Conservation (phyloP, 1,140 invertebrate genomes). For the Nephila pilipes region DNA sequence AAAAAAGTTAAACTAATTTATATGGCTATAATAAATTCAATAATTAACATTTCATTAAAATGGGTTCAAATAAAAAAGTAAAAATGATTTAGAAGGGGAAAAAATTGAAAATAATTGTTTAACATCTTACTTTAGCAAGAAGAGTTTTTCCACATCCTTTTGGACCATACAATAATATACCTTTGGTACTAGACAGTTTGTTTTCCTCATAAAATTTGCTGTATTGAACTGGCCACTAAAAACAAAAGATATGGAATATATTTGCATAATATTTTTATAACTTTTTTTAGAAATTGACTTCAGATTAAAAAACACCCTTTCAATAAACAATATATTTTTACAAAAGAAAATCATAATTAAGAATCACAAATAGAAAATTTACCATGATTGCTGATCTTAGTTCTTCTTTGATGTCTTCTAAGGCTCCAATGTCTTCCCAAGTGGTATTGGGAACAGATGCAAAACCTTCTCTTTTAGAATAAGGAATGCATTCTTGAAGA, state of each 20-base stretch:
- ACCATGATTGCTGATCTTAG: constrained; percentile 92
- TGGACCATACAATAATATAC: constrained; percentile 95
- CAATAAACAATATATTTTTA: not conserved
- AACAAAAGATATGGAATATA: not conserved
- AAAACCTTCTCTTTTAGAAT: constrained; percentile 94
- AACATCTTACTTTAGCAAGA: constrained; percentile 87
- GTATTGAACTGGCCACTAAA: constrained; percentile 91
- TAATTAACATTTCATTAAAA: not conserved
- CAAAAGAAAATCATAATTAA: not conserved
- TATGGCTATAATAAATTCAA: not conserved
- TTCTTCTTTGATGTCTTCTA: constrained; percentile 93
- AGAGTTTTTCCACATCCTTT: constrained; percentile 96
- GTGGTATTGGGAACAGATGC: constrained; percentile 97
- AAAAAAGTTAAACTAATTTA: not conserved
- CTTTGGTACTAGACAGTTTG: constrained; percentile 90
- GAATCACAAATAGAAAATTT: not conserved
- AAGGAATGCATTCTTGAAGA: constrained; percentile 63
- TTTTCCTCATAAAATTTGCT: constrained; percentile 89
- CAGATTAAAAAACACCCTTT: not conserved
- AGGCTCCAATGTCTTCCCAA: constrained; percentile 98
- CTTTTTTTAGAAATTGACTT: no score
- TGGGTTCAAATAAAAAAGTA: not conserved
- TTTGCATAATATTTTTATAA: no score
- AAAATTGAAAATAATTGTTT: no score
- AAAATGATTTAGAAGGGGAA: not conserved